Conservation (phyloP, 2,797 vertebrate genomes). For the Tachyglossus aculeatus region DNA sequence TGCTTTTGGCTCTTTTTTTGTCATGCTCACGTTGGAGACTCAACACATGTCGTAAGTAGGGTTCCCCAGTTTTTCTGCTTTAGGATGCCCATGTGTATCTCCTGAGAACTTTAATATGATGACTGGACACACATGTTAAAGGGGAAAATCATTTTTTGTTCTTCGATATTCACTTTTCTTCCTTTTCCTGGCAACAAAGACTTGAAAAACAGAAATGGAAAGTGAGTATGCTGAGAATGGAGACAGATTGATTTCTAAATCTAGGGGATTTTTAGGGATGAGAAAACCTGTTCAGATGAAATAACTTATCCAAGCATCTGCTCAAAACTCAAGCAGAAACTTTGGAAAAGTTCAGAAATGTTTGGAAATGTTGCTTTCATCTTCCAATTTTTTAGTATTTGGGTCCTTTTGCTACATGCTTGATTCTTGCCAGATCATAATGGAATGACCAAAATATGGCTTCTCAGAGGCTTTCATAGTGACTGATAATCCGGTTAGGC, state of each 20-base stretch:
- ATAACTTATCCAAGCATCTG: not conserved
- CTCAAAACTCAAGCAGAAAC: not conserved
- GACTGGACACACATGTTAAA: not conserved
- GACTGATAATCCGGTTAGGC: not conserved
- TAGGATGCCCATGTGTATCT: not conserved
- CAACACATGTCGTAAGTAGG: no score
- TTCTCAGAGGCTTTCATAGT: not conserved
- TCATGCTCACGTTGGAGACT: no score
- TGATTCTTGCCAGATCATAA: not conserved
- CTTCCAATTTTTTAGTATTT: not conserved
- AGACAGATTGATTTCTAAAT: conserved; percentile 2
- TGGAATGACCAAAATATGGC: not conserved
- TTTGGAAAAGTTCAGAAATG: not conserved
- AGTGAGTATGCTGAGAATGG: not conserved
- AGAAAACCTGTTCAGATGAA: conserved; percentile 10
- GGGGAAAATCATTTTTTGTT: not conserved
- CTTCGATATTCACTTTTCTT: not conserved
- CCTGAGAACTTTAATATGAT: not conserved
- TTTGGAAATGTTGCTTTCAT: not conserved
- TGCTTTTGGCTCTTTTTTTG: no score
- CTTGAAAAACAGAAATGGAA: not conserved
- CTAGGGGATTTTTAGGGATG: conserved; percentile 1
- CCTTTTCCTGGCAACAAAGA: not conserved
- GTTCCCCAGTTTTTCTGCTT: no score
- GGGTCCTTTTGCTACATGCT: not conserved